These are phyloP conservation scores for Asobara japonica DNA, from an alignment of 1,140 invertebrate species.

Conservation along the genomic window DNA sequence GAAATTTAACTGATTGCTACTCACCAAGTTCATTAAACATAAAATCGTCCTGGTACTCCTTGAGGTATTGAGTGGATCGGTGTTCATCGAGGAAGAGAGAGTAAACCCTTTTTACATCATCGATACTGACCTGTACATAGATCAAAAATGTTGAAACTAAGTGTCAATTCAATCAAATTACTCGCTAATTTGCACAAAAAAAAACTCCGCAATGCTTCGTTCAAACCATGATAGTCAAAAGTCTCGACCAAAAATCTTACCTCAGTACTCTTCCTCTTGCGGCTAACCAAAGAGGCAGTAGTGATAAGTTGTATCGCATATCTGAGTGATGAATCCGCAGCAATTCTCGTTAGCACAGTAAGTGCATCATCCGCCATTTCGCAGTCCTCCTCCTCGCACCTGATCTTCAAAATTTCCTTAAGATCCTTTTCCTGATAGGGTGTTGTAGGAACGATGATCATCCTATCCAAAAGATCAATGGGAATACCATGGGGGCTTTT, in stretches of 20 bases:
- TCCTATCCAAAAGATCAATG: conserved; percentile 93
- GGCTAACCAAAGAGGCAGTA: conserved; percentile 89
- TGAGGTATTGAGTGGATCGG: conserved; percentile 91
- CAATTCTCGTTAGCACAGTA: conserved; percentile 90
- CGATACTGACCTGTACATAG: conserved; percentile 75
- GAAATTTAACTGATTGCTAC: conserved; percentile 36
- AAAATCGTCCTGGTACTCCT: conserved; percentile 96
- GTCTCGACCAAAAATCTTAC: conserved; percentile 44
- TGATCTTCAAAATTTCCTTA: conserved; percentile 91
- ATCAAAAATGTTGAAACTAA: not conserved
- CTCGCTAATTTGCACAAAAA: too few relatives aligned
- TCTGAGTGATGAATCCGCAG: conserved; percentile 90
- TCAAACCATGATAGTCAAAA: not conserved
- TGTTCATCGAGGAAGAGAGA: conserved; percentile 76
- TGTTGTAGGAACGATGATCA: conserved; percentile 93
- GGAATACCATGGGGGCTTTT: conserved; percentile 96
- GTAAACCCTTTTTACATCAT: conserved; percentile 96
- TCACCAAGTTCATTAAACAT: conserved; percentile 82
- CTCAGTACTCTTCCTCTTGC: conserved; percentile 84
- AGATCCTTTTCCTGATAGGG: conserved; percentile 92
- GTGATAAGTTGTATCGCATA: conserved; percentile 99
- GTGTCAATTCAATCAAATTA: too few relatives aligned
- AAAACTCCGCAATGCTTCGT: conserved; percentile 31
- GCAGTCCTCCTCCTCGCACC: conserved; percentile 97
- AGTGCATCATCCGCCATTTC: conserved; percentile 94